These are phyloP conservation scores for Danaus melanippus DNA, from an alignment of 1,140 invertebrate species.

Conservation along the genomic window DNA sequence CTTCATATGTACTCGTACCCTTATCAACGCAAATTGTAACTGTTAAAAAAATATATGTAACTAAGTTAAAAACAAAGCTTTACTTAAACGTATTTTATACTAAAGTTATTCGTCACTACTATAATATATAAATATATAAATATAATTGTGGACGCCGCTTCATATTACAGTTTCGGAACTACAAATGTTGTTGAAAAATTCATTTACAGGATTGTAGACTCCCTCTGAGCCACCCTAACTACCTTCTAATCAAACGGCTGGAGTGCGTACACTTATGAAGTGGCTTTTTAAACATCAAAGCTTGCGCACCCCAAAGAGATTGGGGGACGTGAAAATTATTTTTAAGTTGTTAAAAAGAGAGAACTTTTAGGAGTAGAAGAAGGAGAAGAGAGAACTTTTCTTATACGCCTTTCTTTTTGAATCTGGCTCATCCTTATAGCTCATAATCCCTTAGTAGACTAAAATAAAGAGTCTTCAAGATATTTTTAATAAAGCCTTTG, in stretches of 20 bases:
- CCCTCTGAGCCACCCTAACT: too few relatives aligned
- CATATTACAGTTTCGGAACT: slow-evolving; percentile 1
- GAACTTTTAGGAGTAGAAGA: too few relatives aligned
- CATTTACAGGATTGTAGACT: slow-evolving; percentile 15
- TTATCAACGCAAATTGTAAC: too few relatives aligned
- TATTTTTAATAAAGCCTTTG: slow-evolving; percentile 33
- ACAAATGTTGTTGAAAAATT: slow-evolving; percentile 12
- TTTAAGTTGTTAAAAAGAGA: slow-evolving; percentile 36
- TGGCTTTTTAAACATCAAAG: slow-evolving; percentile 51
- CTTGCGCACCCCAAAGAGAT: slow-evolving; percentile 27
- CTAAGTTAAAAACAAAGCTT: too few relatives aligned
- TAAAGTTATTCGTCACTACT: too few relatives aligned
- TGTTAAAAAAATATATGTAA: too few relatives aligned
- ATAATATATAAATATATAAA: too few relatives aligned
- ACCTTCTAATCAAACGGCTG: slow-evolving; percentile 43
- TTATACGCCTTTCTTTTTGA: slow-evolving; percentile 27
- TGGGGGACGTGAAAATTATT: slow-evolving; percentile 42
- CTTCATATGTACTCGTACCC: too few relatives aligned
- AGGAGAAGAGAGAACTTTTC: too few relatives aligned
- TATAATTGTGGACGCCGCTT: too few relatives aligned
- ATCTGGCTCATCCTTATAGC: slow-evolving; percentile 25
- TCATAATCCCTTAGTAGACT: slow-evolving; percentile 33
- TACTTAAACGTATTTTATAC: too few relatives aligned
- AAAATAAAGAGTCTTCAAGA: slow-evolving; percentile 28
- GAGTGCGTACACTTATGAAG: slow-evolving; percentile 41